Evolutionary conservation across 2,797 vertebrate genomes (phyloP), one percentile per base, ranked within the genome.

Genomic region (Tenualosa thibaudeaui): DNA sequence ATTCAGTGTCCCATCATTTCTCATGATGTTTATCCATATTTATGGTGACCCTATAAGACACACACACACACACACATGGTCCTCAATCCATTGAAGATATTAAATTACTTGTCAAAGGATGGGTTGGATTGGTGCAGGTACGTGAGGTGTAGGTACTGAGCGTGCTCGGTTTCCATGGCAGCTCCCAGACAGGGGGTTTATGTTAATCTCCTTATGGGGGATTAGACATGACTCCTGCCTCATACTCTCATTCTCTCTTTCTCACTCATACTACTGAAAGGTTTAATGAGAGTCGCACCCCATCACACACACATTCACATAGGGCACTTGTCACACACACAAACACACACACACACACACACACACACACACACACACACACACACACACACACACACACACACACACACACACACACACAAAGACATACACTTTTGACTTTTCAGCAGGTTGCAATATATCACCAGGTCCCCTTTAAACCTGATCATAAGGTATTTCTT

Each of bases 1-100:
- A 75, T 62, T 43, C 40, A 54, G 81, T 37, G 83, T 81, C 9
- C 12, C 22, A 83, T 85, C 68, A 26, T 46, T 81, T 85, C 81
- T 83, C 56, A 58, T 82, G 17, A 82, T 40, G 81, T 65, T 53
- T 46, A 43, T 46, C 26, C 60, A 6, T 24, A 24, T 65, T 65
- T 65, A 65, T 26, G 60, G 60, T 65, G n/a, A 9, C 24, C 24
- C 60, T n/a, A 26, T 26, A n/a, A 65, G n/a, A 24, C 60, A 65
- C 60, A 12, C 24, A 65, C 60, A 65, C 60, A 65, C 60, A 26
- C 60, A 62, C n/a, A 26, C n/a, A 65, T n/a, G 9, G 40, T 51
- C 22, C 17, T 58, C 56, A 43, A 15, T 50, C n/a, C 9, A 24
- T 2, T 24, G 58, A n/a, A 65, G 60, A 65, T 65, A 26, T 65